These are phyloP conservation scores for Ciconia maguari DNA, from an alignment of 2,113 vertebrate genomes.

Conservation along the genomic window DNA sequence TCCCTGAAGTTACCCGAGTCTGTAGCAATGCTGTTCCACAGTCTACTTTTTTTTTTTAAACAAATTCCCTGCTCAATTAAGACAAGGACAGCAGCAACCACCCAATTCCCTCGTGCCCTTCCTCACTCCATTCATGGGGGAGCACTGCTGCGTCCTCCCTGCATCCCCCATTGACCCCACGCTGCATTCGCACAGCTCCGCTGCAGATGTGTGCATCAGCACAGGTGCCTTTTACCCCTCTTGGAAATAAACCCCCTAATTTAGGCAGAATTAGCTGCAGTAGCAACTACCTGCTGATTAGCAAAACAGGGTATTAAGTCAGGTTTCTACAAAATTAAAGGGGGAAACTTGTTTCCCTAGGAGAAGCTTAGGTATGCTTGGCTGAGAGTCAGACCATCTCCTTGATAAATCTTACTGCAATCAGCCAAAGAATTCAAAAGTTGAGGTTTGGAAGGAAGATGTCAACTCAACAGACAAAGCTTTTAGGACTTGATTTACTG, in stretches of 20 bases:
- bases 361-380: not conserved
- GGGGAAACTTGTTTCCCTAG: not conserved
- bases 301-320: not conserved
- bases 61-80: no score
- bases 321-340: not conserved
- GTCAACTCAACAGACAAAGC: not conserved
- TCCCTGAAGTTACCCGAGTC: not conserved
- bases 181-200: not conserved
- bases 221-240: not conserved
- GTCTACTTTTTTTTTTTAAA: not conserved
- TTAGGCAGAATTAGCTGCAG: not conserved
- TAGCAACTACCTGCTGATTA: not conserved
- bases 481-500: not conserved
- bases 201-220: not conserved
- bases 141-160: not conserved
- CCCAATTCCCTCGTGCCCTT: accelerated
- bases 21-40: not conserved
- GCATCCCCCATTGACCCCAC: not conserved
- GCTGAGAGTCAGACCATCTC: not conserved
- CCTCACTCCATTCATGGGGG: not conserved
- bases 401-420: not conserved
- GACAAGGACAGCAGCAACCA: not conserved
- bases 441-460: not conserved
- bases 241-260: not conserved
- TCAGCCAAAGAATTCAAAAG: not conserved